Evolutionary conservation across 2,797 vertebrate genomes (phyloP).

Genomic region (Periophthalmus magnuspinnatus): DNA sequence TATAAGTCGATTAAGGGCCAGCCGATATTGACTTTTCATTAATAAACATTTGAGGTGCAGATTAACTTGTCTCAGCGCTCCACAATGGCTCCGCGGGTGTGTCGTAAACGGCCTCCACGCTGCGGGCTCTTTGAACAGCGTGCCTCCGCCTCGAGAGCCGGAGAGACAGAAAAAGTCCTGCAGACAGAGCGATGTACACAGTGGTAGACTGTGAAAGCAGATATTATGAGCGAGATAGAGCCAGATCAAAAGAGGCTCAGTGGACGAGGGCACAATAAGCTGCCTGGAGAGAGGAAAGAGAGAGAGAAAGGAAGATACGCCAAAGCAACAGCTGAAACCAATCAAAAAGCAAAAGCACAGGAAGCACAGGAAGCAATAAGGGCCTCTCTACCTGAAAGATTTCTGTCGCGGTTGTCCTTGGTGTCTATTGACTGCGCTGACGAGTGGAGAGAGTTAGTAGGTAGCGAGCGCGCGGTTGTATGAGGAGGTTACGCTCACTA

Average conservation of each 20-base stretch:
- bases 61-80: constrained; percentile 66
- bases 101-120: constrained; percentile 49
- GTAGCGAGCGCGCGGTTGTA: background rate
- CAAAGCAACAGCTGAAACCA: constrained; percentile 20
- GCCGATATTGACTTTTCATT: constrained; percentile 74
- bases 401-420: constrained; percentile 21
- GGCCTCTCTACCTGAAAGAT: constrained; percentile 17
- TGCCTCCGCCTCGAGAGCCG: constrained; percentile 30
- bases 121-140: constrained; percentile 54
- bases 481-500: background rate
- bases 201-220: constrained; percentile 26
- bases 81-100: constrained; percentile 60
- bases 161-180: constrained; percentile 13
- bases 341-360: constrained; percentile 28
- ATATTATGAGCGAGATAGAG: constrained; percentile 44
- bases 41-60: constrained; percentile 66
- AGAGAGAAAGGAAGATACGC: background rate
- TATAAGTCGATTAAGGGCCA: constrained; percentile 74
- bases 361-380: constrained; percentile 18
- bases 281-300: background rate
- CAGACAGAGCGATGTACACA: constrained; percentile 26
- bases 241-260: constrained; percentile 51
- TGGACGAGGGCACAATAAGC: constrained; percentile 39
- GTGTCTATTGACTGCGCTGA: constrained; percentile 17
- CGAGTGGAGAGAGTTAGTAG: constrained; percentile 1